These are phyloP conservation scores for Dyspetes luteomarginatus DNA, from an alignment of 2,888 invertebrate genomes.

Conservation along the genomic window DNA sequence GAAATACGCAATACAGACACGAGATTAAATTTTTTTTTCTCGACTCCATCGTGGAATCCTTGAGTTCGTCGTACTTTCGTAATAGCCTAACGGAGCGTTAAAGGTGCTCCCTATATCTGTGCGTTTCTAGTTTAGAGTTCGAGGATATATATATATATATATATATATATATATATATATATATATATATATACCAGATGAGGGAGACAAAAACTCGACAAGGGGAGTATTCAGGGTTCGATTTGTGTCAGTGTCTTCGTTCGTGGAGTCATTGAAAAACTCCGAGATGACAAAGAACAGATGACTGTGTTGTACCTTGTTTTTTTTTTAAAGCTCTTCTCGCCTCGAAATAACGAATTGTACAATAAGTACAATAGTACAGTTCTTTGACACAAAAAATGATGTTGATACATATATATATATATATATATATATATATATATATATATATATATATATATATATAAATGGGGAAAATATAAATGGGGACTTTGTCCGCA, in stretches of 20 bases:
- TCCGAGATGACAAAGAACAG: neutral
- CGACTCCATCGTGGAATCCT: conserved; percentile 37
- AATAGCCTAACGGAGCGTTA: conserved; percentile 55
- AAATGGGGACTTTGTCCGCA: neutral
- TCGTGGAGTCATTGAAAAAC: conserved; percentile 1
- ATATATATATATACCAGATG: too few relatives aligned
- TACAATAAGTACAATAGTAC: neutral
- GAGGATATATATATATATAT: too few relatives aligned
- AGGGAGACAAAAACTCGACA: neutral
- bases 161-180: neutral
- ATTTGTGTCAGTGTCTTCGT: conserved; percentile 22
- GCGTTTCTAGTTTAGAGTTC: too few relatives aligned
- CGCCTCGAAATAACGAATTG: neutral
- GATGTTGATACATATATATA: neutral
- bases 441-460: neutral
- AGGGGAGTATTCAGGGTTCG: conserved; percentile 20
- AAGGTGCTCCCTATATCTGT: neutral
- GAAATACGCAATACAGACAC: neutral
- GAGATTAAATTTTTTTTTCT: neutral
- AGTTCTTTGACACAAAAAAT: neutral
- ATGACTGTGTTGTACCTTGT: neutral
- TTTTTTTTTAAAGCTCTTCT: neutral
- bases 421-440: neutral
- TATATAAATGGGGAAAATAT: neutral
- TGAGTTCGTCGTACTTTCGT: conserved; percentile 62